These are phyloP conservation scores for Ryuthela nishihirai DNA, from an alignment of 2,888 invertebrate species.

Conservation along the genomic window DNA sequence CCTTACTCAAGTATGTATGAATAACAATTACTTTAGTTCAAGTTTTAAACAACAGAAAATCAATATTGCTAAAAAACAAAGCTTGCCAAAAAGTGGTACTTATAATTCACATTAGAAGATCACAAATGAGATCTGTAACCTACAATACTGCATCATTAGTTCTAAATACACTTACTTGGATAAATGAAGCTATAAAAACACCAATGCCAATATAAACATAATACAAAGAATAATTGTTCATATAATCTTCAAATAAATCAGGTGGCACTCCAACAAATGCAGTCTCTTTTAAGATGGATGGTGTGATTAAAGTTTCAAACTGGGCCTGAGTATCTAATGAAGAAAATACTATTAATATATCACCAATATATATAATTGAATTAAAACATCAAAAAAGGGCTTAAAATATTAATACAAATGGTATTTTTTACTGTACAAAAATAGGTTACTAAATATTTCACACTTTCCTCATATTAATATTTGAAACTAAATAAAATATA, in stretches of 20 bases:
- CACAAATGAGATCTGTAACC: no score
- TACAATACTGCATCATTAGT: no score
- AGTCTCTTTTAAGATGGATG: not conserved
- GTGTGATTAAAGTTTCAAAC: not conserved
- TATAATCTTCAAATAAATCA: slow-evolving; percentile 44
- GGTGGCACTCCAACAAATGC: slow-evolving; percentile 40
- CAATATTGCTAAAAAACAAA: no score
- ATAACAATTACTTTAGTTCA: no score
- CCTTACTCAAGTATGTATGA: no score
- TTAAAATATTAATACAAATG: not conserved
- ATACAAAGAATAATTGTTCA: slow-evolving; percentile 48
- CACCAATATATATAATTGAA: not conserved
- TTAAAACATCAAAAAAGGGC: not conserved
- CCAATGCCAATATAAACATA: slow-evolving; percentile 55
- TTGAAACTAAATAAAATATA: no score
- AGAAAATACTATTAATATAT: not conserved
- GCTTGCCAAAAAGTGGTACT: no score
- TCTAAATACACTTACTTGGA: slow-evolving; percentile 49
- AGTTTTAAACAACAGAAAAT: no score
- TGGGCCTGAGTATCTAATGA: not conserved
- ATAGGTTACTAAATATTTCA: no score
- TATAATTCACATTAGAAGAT: no score
- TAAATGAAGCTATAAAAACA: slow-evolving; percentile 53
- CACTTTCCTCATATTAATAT: no score
- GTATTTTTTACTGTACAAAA: not conserved